phyloP scores from a whole-genome alignment of 2,797 vertebrate genomes.

The Pseudochromis fuscus region DNA sequence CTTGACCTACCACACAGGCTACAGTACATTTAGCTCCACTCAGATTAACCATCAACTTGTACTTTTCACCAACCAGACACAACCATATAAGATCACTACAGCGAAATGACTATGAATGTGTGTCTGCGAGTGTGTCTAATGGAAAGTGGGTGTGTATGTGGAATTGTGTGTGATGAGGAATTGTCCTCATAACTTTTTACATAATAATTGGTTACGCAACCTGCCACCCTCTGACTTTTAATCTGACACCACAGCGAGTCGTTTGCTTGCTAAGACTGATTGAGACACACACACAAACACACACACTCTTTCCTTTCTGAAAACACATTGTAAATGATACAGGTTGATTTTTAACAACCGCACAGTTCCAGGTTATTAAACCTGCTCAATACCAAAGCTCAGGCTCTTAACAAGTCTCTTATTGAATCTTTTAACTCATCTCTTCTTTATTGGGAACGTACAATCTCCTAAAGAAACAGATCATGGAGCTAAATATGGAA shows the following conservation, averaged over 20 bases:
- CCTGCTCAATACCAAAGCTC: background rate
- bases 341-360: background rate
- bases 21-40: background rate
- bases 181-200: constrained; percentile 11
- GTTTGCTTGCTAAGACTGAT: background rate
- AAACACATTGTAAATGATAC: constrained; percentile 5
- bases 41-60: background rate
- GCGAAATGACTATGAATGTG: background rate
- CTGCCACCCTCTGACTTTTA: constrained; percentile 17
- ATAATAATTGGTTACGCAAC: constrained; percentile 27
- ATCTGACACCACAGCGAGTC: constrained; percentile 11
- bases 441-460: background rate
- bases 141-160: background rate
- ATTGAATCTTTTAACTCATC: background rate
- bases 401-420: background rate
- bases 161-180: background rate
- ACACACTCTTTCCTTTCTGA: background rate
- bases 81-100: background rate
- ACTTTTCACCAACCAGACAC: constrained; percentile 11
- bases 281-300: constrained; percentile 1
- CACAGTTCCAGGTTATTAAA: background rate
- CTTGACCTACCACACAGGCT: background rate
- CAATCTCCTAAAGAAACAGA: background rate
- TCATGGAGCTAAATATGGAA: constrained; percentile 1
- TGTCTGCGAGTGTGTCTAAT: constrained; percentile 1